Evolutionary conservation across 2,797 vertebrate species (phyloP), one percentile per base, ranked within the genome.

Genomic region (Threskiornis aethiopicus): DNA sequence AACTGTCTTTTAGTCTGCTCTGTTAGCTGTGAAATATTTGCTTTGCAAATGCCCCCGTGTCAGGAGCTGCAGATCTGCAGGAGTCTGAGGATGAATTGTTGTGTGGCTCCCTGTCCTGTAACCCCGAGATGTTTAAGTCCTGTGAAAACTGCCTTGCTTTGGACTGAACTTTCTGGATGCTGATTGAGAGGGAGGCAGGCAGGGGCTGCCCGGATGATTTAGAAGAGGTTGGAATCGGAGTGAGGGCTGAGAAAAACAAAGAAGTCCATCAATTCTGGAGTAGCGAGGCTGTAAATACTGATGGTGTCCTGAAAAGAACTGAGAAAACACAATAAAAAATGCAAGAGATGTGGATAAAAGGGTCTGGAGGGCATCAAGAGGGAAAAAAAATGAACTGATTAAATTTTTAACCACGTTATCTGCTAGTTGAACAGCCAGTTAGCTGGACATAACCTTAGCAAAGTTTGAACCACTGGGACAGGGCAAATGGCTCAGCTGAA

Each of bases 271-370:
- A 91, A 9, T 90, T 55, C 41, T 57, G 78, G 65, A 75, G 58
- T 6, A 71, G 88, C 3, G 11, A 61, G 59, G 93, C 82, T 83
- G 91, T 95, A 97, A 97, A 97, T 94, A 91, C 84, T 44, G 78
- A 55, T 62, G 77, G 85, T 93, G 89, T 81, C 93, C 92, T 97
- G 95, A 96, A 73, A 92, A 94, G 94, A 96, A 96, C 88, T 89
- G 88, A 92, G 96, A 91, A 94, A 96, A 97, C 93, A 81, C 1
- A 13, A 95, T 92, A 54, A 97, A 94, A 97, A 97, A 97, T 95
- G 84, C 84, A 94, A 5, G 83, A 95, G 90, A 73, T 71, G 92
- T 72, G 87, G 69, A 73, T 96, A 65, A 88, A 95, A 97, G 81
- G 93, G 75, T 88, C 92, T 96, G 85, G 77, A 92, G 80, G 80